Percentiles rank a stretch among this genome's conserved stretches.
Conservation (phyloP, 2,888 invertebrate genomes). For the Bellardia bayeri region DNA sequence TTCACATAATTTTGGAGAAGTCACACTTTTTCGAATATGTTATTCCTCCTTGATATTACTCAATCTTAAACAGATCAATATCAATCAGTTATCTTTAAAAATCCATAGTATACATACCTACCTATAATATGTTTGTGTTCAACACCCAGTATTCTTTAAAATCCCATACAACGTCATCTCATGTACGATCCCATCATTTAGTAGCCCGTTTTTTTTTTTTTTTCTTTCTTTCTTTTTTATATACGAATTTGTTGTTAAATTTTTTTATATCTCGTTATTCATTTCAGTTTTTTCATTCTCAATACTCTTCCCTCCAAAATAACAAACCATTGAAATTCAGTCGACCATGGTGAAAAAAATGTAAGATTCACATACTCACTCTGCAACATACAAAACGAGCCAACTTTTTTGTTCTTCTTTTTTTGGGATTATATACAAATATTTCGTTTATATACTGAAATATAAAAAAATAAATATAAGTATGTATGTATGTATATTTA, state of each 20-base stretch:
- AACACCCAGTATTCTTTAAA: slow-evolving; percentile 55
- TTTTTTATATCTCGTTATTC: slow-evolving; percentile 62
- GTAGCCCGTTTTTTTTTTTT: slow-evolving; percentile 36
- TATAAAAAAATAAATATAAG: slow-evolving; percentile 2
- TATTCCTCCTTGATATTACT: no score
- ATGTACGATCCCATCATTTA: slow-evolving; percentile 61
- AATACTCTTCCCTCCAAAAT: slow-evolving; percentile 65
- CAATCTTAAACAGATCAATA: no score
- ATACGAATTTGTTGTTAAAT: slow-evolving; percentile 66
- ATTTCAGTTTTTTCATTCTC: slow-evolving; percentile 44
- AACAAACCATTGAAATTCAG: slow-evolving; percentile 75
- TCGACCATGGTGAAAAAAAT: slow-evolving; percentile 73
- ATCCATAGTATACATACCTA: no score
- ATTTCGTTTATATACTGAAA: slow-evolving; percentile 44
- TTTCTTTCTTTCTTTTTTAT: slow-evolving; percentile 55
- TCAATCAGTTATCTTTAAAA: no score
- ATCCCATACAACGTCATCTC: slow-evolving; percentile 57
- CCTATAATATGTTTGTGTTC: no score
- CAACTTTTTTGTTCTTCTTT: slow-evolving; percentile 49
- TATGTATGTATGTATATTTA: background rate
- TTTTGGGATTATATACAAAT: slow-evolving; percentile 62
- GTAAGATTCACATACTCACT: slow-evolving; percentile 63
- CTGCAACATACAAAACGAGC: slow-evolving; percentile 48
- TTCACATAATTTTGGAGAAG: no score
- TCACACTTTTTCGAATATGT: no score